Conservation (phyloP, 2,888 invertebrate species). For the Poecilobothrus nobilitatus region DNA sequence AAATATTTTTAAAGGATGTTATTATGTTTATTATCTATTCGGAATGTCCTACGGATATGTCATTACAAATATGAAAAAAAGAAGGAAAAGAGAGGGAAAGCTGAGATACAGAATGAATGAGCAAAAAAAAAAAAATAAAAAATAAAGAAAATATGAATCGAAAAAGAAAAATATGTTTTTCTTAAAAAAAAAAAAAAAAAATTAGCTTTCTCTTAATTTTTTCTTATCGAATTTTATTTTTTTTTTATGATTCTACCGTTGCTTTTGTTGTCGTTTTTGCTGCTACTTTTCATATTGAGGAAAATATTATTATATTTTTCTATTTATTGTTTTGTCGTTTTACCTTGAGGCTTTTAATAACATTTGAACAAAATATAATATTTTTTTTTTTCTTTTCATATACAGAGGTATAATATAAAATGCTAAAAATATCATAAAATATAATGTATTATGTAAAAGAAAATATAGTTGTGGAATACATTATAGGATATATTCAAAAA, state of each 20-base stretch:
- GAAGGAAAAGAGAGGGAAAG: not conserved
- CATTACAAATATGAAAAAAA: slow-evolving; percentile 1
- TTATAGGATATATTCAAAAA: too few species aligned
- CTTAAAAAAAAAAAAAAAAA: not conserved
- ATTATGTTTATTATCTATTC: slow-evolving; percentile 6
- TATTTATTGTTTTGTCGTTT: not conserved
- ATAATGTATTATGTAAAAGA: not conserved
- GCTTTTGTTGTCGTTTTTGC: too few species aligned
- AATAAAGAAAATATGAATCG: not conserved
- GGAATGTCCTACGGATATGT: slow-evolving; percentile 4
- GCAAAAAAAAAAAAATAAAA: not conserved
- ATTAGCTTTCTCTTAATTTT: not conserved
- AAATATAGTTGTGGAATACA: not conserved
- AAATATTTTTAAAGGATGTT: not conserved
- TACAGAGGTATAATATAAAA: not conserved
- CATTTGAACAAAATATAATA: not conserved
- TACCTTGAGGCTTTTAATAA: slow-evolving; percentile 1
- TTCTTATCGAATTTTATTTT: not conserved
- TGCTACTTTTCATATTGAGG: not conserved
- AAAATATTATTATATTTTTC: slow-evolving; percentile 4
- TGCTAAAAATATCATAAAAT: too few species aligned
- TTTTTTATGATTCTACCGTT: too few species aligned
- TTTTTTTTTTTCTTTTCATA: not conserved
- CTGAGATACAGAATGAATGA: too few species aligned
- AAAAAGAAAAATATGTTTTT: not conserved